phyloP scores from a whole-genome alignment of 2,113 vertebrate genomes.

The Lucifuga dentata region DNA sequence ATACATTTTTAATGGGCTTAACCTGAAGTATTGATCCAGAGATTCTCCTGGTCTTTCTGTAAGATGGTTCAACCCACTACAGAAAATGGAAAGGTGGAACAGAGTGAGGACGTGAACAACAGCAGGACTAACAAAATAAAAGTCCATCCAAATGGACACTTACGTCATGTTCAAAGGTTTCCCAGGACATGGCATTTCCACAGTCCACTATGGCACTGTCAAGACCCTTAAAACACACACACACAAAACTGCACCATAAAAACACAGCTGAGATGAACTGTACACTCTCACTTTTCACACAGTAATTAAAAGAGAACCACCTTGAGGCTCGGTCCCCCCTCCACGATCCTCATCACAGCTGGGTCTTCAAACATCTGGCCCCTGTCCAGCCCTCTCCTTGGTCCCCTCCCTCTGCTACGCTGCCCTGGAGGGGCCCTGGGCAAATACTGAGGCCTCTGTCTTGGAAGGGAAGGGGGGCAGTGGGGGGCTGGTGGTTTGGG shows the following conservation, averaged over 20 bases:
- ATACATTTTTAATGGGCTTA: neutral
- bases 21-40: conserved; percentile 81
- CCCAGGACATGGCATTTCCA: conserved; percentile 72
- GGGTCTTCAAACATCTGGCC: conserved; percentile 86
- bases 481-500: conserved; percentile 22
- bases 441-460: conserved; percentile 26
- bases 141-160: neutral
- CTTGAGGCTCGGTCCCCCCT: conserved; percentile 84
- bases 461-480: conserved; percentile 47
- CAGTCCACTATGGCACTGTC: conserved; percentile 88
- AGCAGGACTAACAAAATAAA: neutral
- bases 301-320: conserved; percentile 58
- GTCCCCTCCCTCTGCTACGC: conserved; percentile 30
- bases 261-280: fast-evolving
- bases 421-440: conserved; percentile 23
- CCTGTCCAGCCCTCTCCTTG: conserved; percentile 51
- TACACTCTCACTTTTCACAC: neutral
- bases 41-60: conserved; percentile 60
- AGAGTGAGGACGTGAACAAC: neutral
- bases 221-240: conserved; percentile 76
- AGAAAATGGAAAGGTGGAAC: neutral
- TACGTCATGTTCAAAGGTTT: conserved; percentile 72
- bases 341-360: conserved; percentile 87
- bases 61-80: conserved; percentile 68
- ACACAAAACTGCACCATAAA: conserved; percentile 6